Conservation (phyloP, 2,888 invertebrate species). For the Ptychoptera contaminata region DNA sequence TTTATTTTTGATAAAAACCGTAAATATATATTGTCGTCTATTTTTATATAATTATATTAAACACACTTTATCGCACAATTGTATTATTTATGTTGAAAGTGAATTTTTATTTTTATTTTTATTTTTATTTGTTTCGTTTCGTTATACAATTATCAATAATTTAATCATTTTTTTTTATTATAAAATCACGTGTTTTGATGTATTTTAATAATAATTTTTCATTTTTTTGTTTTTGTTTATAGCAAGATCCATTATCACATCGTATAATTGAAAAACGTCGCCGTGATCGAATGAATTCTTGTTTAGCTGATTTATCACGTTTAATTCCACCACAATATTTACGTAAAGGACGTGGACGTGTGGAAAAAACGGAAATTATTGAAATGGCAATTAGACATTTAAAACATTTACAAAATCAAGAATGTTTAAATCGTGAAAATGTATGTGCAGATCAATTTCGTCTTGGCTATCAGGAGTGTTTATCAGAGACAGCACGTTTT, state of each 20-base stretch:
- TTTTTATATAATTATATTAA: too few relatives aligned
- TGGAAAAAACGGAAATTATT: conserved; percentile 95
- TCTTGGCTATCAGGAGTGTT: conserved; percentile 81
- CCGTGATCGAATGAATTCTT: conserved; percentile 94
- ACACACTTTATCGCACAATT: too few relatives aligned
- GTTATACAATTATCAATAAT: too few relatives aligned
- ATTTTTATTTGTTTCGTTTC: too few relatives aligned
- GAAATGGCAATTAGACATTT: conserved; percentile 95
- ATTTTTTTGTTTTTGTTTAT: conserved; percentile 12
- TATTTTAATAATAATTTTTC: not conserved
- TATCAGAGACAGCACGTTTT: conserved; percentile 78
- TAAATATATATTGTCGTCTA: too few relatives aligned
- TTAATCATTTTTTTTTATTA: too few relatives aligned
- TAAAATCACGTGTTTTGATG: too few relatives aligned
- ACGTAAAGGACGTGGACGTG: conserved; percentile 87
- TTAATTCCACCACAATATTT: conserved; percentile 86
- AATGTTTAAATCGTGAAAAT: conserved; percentile 28
- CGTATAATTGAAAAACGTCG: conserved; percentile 92
- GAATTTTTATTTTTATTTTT: too few relatives aligned
- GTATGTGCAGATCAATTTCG: conserved; percentile 36
- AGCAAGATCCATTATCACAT: conserved; percentile 96
- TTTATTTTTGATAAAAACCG: too few relatives aligned
- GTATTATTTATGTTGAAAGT: too few relatives aligned
- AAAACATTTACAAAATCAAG: conserved; percentile 67
- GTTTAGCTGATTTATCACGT: conserved; percentile 81